Conservation (phyloP, 2,113 vertebrate species). For the Myrmecophaga tridactyla region DNA sequence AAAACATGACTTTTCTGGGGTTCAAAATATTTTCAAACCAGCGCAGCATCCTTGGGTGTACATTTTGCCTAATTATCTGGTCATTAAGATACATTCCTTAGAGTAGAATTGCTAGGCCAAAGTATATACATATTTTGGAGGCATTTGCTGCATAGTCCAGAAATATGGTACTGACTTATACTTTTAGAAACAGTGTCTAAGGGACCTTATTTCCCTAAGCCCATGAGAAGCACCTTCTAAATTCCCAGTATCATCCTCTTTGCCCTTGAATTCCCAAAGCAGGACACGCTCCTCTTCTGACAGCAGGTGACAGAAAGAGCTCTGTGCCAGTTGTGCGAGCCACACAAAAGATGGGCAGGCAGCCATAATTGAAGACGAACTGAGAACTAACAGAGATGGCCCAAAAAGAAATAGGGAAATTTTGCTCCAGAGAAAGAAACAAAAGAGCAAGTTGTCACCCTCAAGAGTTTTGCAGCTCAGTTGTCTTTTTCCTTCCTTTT, state of each 20-base stretch:
- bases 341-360: neutral
- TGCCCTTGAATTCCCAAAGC: conserved; percentile 20
- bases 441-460: neutral
- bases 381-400: no score
- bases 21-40: no score
- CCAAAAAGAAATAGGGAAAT: neutral
- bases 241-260: neutral
- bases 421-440: conserved; percentile 2
- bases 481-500: neutral
- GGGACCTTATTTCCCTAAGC: neutral
- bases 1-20: no score
- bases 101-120: neutral
- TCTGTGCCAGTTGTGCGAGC: neutral
- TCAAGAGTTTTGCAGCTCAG: neutral
- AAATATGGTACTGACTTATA: neutral
- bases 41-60: neutral
- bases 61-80: neutral
- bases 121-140: neutral
- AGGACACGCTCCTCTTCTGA: neutral
- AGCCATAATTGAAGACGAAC: neutral
- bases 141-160: neutral
- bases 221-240: conserved; percentile 19
- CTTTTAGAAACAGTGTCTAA: neutral
- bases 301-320: conserved; percentile 20
- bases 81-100: neutral